Conservation (phyloP, 1,140 invertebrate genomes). For the Camponotus vicinus region DNA sequence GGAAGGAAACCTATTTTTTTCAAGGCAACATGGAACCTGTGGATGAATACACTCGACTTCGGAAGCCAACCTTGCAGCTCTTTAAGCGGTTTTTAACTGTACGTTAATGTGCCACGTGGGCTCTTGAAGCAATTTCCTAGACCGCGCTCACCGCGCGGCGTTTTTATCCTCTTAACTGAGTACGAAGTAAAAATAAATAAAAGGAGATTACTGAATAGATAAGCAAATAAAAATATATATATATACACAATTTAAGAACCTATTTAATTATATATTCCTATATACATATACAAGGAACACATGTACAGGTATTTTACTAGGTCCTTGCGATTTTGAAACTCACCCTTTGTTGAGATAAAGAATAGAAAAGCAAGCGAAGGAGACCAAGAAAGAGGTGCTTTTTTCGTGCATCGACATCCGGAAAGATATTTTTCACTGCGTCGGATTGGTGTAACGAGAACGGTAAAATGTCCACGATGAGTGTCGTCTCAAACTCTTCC, state of each 20-base stretch:
- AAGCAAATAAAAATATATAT: slow-evolving; percentile 72
- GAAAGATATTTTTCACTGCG: slow-evolving; percentile 57
- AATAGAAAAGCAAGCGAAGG: not conserved
- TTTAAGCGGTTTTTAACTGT: slow-evolving; percentile 55
- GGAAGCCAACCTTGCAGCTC: slow-evolving; percentile 52
- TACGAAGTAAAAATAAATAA: slow-evolving; percentile 58
- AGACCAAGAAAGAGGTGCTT: slow-evolving; percentile 33
- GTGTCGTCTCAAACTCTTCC: slow-evolving; percentile 84
- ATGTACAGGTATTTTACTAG: slow-evolving; percentile 77
- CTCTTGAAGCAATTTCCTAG: slow-evolving; percentile 67
- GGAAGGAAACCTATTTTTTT: slow-evolving; percentile 34
- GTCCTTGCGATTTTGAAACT: slow-evolving; percentile 43
- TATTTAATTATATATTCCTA: slow-evolving; percentile 80
- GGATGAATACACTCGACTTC: slow-evolving; percentile 48
- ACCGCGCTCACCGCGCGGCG: slow-evolving; percentile 59
- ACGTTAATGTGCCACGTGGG: slow-evolving; percentile 61
- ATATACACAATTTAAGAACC: slow-evolving; percentile 71
- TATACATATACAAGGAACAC: slow-evolving; percentile 72
- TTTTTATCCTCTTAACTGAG: slow-evolving; percentile 67
- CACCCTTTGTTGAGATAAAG: not conserved
- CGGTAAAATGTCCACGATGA: slow-evolving; percentile 83
- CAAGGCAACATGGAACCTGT: slow-evolving; percentile 24
- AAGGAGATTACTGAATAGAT: slow-evolving; percentile 52
- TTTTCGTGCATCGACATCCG: slow-evolving; percentile 11
- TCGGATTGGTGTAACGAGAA: slow-evolving; percentile 44